Evolutionary conservation across 2,797 vertebrate species (phyloP).

Genomic region (Perodicticus potto): DNA sequence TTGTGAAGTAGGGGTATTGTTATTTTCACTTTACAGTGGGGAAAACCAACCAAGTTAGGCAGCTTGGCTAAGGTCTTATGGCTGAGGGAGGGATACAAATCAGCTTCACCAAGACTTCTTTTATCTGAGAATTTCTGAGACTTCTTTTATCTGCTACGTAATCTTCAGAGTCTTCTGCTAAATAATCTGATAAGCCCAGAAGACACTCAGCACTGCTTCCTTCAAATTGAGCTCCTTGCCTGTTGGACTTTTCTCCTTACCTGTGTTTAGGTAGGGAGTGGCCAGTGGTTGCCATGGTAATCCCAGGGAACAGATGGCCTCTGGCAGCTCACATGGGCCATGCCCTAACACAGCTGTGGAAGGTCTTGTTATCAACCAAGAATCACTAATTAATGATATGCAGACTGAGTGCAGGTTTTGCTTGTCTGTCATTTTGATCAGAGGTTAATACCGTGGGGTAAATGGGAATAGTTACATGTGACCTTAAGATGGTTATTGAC

Average conservation of each 20-base stretch:
- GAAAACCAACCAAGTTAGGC: constrained; percentile 28
- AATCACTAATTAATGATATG: not conserved
- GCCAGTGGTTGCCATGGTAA: constrained; percentile 8
- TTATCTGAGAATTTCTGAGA: not conserved
- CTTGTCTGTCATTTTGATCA: not conserved
- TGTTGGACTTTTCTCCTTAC: not conserved
- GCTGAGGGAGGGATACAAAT: not conserved
- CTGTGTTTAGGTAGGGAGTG: not conserved
- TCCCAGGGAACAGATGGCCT: not conserved
- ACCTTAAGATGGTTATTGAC: not conserved
- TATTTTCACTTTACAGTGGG: not conserved
- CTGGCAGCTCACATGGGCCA: not conserved
- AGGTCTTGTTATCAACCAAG: not conserved
- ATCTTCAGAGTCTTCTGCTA: not conserved
- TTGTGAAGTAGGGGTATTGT: not conserved
- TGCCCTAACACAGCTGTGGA: not conserved
- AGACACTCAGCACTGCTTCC: not conserved
- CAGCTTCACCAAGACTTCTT: not conserved
- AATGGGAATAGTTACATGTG: not conserved
- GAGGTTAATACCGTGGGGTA: not conserved
- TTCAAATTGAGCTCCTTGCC: not conserved
- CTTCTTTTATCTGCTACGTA: not conserved
- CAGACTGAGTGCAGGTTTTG: not conserved
- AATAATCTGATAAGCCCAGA: not conserved
- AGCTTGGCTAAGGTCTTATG: not conserved